Conservation (phyloP, 2,888 invertebrate genomes). For the Drosophila limbata region DNA sequence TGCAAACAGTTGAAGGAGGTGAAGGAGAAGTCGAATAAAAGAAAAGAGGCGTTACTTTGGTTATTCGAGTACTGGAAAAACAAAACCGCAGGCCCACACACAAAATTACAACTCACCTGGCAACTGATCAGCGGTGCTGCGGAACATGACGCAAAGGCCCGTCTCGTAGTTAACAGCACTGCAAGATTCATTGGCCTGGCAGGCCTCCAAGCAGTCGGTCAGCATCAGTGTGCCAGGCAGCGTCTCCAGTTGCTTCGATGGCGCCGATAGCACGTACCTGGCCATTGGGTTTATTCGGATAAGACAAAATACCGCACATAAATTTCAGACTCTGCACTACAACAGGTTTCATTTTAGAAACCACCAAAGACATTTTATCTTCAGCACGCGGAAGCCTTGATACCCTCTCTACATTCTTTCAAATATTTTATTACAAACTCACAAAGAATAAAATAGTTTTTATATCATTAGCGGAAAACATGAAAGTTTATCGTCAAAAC, state of each 20-base stretch:
- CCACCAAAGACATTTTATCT: background rate
- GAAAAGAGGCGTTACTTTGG: constrained; percentile 21
- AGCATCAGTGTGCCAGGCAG: constrained; percentile 96
- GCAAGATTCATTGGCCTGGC: constrained; percentile 96
- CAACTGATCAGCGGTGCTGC: constrained; percentile 91
- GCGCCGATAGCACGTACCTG: constrained; percentile 92
- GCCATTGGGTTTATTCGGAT: constrained; percentile 50
- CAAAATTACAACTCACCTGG: constrained; percentile 89
- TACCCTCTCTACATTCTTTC: background rate
- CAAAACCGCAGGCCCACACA: constrained; percentile 19
- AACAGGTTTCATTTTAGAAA: constrained; percentile 41
- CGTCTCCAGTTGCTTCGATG: constrained; percentile 94
- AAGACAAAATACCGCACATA: constrained; percentile 71
- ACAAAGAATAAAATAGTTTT: too few species aligned
- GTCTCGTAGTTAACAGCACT: constrained; percentile 98
- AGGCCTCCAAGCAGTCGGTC: constrained; percentile 97
- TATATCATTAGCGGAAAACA: too few species aligned
- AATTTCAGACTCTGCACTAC: constrained; percentile 48
- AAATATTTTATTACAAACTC: too few species aligned
- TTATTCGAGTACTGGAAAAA: background rate
- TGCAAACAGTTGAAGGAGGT: constrained; percentile 84
- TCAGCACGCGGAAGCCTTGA: background rate
- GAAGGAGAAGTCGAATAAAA: constrained; percentile 2
- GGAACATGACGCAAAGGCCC: constrained; percentile 96
- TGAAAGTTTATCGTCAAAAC: too few species aligned